Percentiles rank a stretch among this genome's conserved stretches.
These are phyloP conservation scores for Lasiurus cinereus DNA, from an alignment of 2,113 vertebrate species.

Conservation along the genomic window DNA sequence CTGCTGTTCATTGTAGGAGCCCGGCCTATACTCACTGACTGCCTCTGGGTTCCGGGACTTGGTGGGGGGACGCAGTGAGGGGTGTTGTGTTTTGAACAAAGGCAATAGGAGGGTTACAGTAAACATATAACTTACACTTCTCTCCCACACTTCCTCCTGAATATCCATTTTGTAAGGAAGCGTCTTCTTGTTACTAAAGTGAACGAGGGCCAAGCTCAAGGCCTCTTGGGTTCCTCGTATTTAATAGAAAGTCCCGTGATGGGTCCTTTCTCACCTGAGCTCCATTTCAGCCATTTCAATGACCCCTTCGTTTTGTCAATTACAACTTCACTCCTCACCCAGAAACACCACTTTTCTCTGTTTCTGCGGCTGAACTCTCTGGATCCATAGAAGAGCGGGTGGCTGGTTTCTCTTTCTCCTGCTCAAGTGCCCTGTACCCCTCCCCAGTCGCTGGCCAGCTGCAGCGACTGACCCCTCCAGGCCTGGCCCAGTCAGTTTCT, in stretches of 20 bases:
- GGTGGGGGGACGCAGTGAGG: background rate
- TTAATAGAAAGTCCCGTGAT: background rate
- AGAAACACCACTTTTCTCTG: background rate
- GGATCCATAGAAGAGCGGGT: accelerated
- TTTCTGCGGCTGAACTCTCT: background rate
- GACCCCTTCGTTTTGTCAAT: background rate
- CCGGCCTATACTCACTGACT: background rate
- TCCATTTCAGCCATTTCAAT: background rate
- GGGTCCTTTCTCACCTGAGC: too few relatives aligned
- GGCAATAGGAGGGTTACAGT: background rate
- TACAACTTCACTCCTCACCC: background rate
- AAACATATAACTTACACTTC: background rate
- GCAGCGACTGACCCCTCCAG: too few relatives aligned
- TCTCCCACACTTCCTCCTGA: background rate
- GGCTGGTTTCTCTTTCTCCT: background rate
- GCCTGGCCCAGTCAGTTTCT: too few relatives aligned
- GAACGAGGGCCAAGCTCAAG: background rate
- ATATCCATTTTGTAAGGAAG: background rate
- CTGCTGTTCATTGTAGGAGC: background rate
- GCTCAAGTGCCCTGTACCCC: background rate
- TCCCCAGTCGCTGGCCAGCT: too few relatives aligned
- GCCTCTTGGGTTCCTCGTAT: background rate
- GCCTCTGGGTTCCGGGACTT: background rate
- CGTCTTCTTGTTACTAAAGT: background rate
- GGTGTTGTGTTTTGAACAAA: background rate